Evolutionary conservation across 2,797 vertebrate species (phyloP).

Genomic region (Bradypodion pumilum): DNA sequence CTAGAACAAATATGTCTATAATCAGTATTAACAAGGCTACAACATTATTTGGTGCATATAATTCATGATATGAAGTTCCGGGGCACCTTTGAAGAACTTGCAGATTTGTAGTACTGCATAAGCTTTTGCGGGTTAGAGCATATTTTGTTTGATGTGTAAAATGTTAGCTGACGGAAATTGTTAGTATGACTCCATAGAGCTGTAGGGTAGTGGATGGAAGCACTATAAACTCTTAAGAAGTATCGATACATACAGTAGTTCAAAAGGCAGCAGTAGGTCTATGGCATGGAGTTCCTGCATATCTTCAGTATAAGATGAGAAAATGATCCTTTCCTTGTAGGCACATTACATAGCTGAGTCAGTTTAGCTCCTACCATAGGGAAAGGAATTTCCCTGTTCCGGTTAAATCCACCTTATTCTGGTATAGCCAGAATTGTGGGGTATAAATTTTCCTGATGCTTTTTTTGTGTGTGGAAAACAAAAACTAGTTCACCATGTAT

Average conservation of each 20-base stretch:
- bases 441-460: too few species aligned
- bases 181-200: not conserved
- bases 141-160: not conserved
- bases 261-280: not conserved
- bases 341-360: not conserved
- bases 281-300: not conserved
- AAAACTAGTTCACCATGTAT: too few species aligned
- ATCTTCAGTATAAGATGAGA: not conserved
- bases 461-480: too few species aligned
- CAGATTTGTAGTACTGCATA: not conserved
- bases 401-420: too few species aligned
- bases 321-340: not conserved
- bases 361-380: too few species aligned
- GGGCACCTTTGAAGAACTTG: not conserved
- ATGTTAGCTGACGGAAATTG: not conserved
- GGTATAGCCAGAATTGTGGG: not conserved
- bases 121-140: not conserved
- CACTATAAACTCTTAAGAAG: not conserved
- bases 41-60: not conserved
- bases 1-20: not conserved
- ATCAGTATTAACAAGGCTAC: not conserved
- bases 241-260: not conserved
- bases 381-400: too few species aligned
- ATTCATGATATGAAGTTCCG: not conserved
- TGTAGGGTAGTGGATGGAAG: not conserved